A percentile compares a stretch with the other conserved stretches of the same genome.
Conservation (phyloP, 2,797 vertebrate genomes). For the Rhinogobio ventralis region DNA sequence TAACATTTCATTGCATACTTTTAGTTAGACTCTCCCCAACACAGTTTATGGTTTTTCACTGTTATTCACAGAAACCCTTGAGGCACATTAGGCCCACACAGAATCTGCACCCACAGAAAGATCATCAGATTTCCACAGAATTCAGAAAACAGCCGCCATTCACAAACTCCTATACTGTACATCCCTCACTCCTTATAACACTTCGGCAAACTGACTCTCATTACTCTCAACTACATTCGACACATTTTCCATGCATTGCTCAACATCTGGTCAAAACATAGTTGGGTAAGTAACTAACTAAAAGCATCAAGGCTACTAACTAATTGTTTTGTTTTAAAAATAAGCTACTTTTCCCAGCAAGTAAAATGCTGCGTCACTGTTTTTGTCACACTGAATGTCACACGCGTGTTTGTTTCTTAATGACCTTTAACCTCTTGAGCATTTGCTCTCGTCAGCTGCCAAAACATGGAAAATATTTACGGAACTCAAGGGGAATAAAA, state of each 20-base stretch:
- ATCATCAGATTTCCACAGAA: conserved; percentile 13
- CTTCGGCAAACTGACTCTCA: neutral
- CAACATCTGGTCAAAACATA: neutral
- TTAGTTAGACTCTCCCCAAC: neutral
- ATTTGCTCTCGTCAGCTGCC: neutral
- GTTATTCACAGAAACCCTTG: conserved; percentile 15
- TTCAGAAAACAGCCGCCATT: neutral
- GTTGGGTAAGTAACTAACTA: neutral
- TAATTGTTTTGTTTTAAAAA: neutral
- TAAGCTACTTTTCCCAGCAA: neutral
- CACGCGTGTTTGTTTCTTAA: neutral
- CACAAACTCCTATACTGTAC: neutral
- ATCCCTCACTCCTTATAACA: neutral
- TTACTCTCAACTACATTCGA: neutral
- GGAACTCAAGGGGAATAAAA: neutral
- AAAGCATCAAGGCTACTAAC: neutral
- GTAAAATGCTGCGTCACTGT: neutral
- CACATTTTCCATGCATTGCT: neutral
- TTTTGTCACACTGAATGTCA: neutral
- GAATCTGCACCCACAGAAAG: neutral
- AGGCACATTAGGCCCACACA: conserved; percentile 27
- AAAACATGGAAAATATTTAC: neutral
- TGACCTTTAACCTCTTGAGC: conserved; percentile 35
- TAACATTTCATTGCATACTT: neutral
- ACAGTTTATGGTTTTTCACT: neutral